These are phyloP conservation scores for Sebastes fasciatus DNA, from an alignment of 2,113 vertebrate genomes.

Conservation along the genomic window DNA sequence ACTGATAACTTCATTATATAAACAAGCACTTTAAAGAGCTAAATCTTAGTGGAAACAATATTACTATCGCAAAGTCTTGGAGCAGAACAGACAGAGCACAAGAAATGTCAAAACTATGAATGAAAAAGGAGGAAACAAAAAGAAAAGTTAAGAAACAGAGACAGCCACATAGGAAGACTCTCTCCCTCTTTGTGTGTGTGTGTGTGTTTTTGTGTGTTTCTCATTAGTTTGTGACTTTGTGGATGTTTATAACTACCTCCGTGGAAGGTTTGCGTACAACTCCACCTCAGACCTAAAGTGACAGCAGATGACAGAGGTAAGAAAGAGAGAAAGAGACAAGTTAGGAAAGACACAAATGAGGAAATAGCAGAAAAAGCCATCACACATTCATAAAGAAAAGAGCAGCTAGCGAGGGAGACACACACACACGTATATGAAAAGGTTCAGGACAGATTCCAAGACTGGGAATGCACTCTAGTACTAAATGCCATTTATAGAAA, in stretches of 20 bases:
- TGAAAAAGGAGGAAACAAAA: conserved; percentile 56
- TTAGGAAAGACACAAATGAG: conserved; percentile 63
- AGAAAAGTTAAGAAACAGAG: conserved; percentile 48
- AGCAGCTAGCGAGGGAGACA: conserved; percentile 43
- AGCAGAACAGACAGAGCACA: conserved; percentile 37
- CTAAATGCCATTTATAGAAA: conserved; percentile 33
- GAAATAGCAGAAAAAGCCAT: conserved; percentile 59
- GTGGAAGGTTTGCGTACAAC: conserved; percentile 85
- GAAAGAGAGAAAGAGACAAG: conserved; percentile 60
- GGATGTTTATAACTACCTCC: conserved; percentile 82
- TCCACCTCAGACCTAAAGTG: conserved; percentile 85
- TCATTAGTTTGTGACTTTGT: conserved; percentile 55
- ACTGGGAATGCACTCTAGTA: conserved; percentile 43
- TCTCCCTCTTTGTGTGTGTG: conserved; percentile 6
- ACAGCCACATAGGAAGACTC: conserved; percentile 36
- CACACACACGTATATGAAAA: conserved; percentile 54
- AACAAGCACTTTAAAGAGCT: conserved; percentile 10
- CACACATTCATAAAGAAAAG: conserved; percentile 62
- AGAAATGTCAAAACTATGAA: conserved; percentile 39
- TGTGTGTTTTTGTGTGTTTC: conserved; percentile 17
- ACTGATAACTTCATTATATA: background rate
- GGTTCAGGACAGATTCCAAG: conserved; percentile 51
- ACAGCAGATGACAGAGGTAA: conserved; percentile 69
- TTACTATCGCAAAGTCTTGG: conserved; percentile 16
- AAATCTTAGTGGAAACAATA: conserved; percentile 21